phyloP scores from a whole-genome alignment of 1,140 invertebrate genomes.

The Maconellicoccus hirsutus region DNA sequence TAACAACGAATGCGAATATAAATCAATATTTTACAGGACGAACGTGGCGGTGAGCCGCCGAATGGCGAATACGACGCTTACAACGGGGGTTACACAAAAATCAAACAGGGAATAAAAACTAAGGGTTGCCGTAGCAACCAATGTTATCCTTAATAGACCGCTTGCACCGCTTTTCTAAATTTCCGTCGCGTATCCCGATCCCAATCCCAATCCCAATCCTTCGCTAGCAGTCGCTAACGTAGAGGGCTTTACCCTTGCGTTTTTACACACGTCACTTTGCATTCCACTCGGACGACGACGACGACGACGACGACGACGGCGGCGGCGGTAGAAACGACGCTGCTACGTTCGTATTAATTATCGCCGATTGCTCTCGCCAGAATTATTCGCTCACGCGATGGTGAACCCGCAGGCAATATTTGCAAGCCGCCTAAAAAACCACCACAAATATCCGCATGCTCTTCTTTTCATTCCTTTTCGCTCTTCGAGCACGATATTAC shows the following conservation, averaged over 20 bases:
- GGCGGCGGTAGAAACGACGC: no score
- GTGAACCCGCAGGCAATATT: no score
- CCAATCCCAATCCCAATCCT: not conserved
- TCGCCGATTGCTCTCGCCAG: no score
- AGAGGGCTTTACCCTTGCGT: constrained; percentile 13
- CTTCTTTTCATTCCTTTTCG: no score
- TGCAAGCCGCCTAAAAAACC: no score
- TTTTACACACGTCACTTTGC: not conserved
- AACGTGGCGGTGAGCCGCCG: not conserved
- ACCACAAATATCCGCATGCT: no score
- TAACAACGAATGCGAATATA: not conserved
- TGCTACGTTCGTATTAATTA: no score
- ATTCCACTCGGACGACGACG: not conserved
- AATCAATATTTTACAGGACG: constrained; percentile 12
- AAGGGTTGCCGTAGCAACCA: constrained; percentile 17
- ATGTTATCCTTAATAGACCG: constrained; percentile 12
- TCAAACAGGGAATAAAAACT: constrained; percentile 4
- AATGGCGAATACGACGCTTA: not conserved
- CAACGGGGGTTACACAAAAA: not conserved
- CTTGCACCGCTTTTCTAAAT: not conserved
- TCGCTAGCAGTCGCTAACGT: not conserved
- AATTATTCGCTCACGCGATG: no score
- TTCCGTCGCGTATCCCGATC: not conserved
- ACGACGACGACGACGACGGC: no score
- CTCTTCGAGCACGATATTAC: no score